A percentile compares a stretch with the other conserved stretches of the same genome.
phyloP scores from a whole-genome alignment of 2,113 vertebrate species.

The Scortum barcoo region DNA sequence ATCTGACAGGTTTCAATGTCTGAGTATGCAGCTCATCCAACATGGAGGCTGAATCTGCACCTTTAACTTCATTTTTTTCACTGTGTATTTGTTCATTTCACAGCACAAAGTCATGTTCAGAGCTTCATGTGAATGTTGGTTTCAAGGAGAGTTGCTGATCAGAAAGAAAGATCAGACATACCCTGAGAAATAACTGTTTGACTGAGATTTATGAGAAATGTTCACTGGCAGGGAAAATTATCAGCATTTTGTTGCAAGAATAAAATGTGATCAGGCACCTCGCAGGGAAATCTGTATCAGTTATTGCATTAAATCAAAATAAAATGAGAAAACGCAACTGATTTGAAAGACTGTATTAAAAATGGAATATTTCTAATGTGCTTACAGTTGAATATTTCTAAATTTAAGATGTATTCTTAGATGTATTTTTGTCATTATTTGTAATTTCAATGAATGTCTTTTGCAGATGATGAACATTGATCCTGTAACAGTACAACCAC shows the following conservation, averaged over 20 bases:
- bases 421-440: neutral
- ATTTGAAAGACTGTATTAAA: neutral
- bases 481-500: neutral
- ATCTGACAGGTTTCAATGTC: too few species aligned
- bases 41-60: too few species aligned
- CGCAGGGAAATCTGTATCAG: neutral
- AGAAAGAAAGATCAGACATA: neutral
- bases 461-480: conserved; percentile 1
- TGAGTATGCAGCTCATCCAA: too few species aligned
- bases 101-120: neutral
- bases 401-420: too few species aligned
- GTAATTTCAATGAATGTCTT: neutral
- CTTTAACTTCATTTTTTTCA: too few species aligned
- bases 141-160: neutral
- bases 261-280: too few species aligned
- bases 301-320: neutral
- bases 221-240: neutral
- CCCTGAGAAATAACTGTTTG: neutral
- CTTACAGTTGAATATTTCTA: too few species aligned
- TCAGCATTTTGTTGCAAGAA: neutral
- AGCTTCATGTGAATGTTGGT: neutral
- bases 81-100: too few species aligned
- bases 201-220: neutral
- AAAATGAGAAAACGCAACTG: too few species aligned
- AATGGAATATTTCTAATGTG: neutral